Conservation (phyloP, 1,140 invertebrate genomes). For the Zaprionus kolodkinae region DNA sequence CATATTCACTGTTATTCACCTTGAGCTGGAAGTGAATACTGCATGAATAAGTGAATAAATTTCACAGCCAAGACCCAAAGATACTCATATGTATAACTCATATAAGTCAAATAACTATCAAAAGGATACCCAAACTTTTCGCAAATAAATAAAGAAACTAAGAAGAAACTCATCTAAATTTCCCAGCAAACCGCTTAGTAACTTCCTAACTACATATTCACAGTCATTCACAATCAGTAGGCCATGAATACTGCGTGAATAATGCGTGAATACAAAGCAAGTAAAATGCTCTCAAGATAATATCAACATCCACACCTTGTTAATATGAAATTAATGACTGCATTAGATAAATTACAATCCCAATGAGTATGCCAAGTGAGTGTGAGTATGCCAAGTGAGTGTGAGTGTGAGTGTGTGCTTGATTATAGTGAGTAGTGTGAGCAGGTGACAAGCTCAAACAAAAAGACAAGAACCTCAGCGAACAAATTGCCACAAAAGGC, state of each 20-base stretch:
- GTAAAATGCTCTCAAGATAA: slow-evolving; percentile 13
- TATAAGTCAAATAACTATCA: too few relatives aligned
- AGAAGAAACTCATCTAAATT: too few relatives aligned
- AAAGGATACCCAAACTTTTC: too few relatives aligned
- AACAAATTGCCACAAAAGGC: slow-evolving; percentile 46
- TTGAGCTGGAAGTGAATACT: too few relatives aligned
- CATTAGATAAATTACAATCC: slow-evolving; percentile 76
- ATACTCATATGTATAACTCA: too few relatives aligned
- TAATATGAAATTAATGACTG: slow-evolving; percentile 80
- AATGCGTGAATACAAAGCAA: not conserved
- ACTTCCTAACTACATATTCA: not conserved
- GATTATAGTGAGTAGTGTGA: slow-evolving; percentile 32
- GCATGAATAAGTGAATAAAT: too few relatives aligned
- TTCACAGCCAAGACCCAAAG: too few relatives aligned
- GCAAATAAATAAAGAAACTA: too few relatives aligned
- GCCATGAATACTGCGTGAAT: not conserved
- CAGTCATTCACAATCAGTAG: not conserved
- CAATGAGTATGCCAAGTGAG: not conserved
- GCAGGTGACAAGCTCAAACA: slow-evolving; percentile 41
- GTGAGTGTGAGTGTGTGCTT: slow-evolving; percentile 22
- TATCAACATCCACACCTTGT: slow-evolving; percentile 70
- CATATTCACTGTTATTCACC: too few relatives aligned
- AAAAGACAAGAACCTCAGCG: slow-evolving; percentile 9
- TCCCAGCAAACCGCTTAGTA: too few relatives aligned
- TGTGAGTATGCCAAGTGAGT: not conserved